Evolutionary conservation across 2,797 vertebrate genomes (phyloP).

Genomic region (Poeciliopsis paucimaculata): DNA sequence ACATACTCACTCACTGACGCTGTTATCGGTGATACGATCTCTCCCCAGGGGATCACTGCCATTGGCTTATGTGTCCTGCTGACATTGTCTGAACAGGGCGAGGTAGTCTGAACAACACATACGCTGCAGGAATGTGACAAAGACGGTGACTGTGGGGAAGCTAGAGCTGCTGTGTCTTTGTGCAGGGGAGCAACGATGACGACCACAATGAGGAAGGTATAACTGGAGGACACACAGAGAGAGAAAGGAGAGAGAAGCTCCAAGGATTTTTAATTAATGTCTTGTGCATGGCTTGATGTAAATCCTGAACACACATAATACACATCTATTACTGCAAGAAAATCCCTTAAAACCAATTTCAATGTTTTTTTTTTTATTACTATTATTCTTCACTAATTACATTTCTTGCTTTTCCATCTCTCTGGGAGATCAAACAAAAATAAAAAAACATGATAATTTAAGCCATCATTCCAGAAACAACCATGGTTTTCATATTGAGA

Average conservation of each 20-base stretch:
- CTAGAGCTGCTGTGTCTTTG: conserved; percentile 10
- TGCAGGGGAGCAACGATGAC: conserved; percentile 40
- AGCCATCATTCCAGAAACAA: background rate
- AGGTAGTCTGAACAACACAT: conserved; percentile 14
- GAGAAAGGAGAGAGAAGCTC: background rate
- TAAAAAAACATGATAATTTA: background rate
- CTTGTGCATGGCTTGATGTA: background rate
- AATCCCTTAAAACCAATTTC: background rate
- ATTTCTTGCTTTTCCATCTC: background rate
- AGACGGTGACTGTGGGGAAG: background rate
- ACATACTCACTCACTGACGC: background rate
- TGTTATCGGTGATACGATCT: conserved; percentile 21
- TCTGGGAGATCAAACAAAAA: background rate
- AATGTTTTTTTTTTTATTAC: background rate
- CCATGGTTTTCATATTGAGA: background rate
- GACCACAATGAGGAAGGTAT: conserved; percentile 1
- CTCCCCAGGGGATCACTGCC: conserved; percentile 7
- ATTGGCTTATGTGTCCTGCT: conserved; percentile 37
- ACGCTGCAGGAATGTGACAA: conserved; percentile 12
- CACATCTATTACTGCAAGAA: background rate
- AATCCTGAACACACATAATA: conserved; percentile 2
- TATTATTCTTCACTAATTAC: background rate
- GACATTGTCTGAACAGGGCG: conserved; percentile 40
- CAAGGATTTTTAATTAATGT: conserved; percentile 2
- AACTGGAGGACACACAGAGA: background rate